These are phyloP conservation scores for Maniola hyperantus DNA, from an alignment of 2,888 invertebrate genomes.

Conservation along the genomic window DNA sequence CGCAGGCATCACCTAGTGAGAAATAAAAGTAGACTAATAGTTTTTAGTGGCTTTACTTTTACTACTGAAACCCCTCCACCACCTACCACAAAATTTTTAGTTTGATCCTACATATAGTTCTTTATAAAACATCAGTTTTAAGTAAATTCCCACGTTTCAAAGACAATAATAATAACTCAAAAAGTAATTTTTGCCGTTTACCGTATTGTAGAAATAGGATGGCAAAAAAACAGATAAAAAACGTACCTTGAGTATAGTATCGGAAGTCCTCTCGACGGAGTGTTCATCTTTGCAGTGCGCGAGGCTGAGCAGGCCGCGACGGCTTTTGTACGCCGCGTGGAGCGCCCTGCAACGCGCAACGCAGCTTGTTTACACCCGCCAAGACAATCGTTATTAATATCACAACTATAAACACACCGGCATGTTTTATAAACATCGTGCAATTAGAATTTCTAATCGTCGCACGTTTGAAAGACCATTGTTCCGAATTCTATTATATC, in stretches of 20 bases:
- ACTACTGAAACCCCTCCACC: too few species aligned
- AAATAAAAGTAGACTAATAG: too few species aligned
- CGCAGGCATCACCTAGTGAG: too few species aligned
- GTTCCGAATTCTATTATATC: background rate
- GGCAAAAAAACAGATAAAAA: too few species aligned
- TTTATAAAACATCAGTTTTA: too few species aligned
- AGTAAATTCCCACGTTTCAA: too few species aligned
- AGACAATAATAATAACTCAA: too few species aligned
- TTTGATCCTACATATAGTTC: too few species aligned
- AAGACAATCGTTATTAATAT: slow-evolving; percentile 77
- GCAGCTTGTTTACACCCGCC: slow-evolving; percentile 62
- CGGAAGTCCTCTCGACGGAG: slow-evolving; percentile 63
- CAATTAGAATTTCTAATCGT: slow-evolving; percentile 66
- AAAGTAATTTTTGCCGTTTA: too few species aligned
- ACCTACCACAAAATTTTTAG: too few species aligned
- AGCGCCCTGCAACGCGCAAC: slow-evolving; percentile 68
- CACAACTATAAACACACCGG: slow-evolving; percentile 69
- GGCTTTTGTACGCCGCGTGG: slow-evolving; percentile 79
- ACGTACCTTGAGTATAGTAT: slow-evolving; percentile 72
- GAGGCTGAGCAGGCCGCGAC: slow-evolving; percentile 69
- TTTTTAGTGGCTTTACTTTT: too few species aligned
- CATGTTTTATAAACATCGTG: slow-evolving; percentile 72
- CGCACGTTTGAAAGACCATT: slow-evolving; percentile 40
- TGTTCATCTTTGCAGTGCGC: slow-evolving; percentile 70
- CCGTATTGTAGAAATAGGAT: too few species aligned